Evolutionary conservation across 2,113 vertebrate species (phyloP).

Genomic region (Sinocyclocheilus grahami): DNA sequence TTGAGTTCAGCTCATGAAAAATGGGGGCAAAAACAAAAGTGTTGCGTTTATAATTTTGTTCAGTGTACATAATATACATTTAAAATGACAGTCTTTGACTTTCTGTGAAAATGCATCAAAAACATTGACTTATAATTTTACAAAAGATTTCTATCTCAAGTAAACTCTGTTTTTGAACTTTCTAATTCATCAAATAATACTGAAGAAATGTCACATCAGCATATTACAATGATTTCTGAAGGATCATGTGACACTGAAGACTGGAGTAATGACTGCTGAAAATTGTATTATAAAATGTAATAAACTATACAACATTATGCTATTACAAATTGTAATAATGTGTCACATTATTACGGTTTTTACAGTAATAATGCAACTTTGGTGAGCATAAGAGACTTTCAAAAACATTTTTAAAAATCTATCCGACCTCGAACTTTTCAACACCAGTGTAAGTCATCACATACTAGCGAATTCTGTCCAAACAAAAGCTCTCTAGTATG

Average conservation of each 20-base stretch:
- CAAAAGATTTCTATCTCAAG: background rate
- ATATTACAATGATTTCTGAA: background rate
- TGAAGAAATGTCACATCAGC: background rate
- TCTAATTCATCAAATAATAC: background rate
- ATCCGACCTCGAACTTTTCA: no score
- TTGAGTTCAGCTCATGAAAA: no score
- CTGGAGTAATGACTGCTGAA: background rate
- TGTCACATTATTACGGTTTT: background rate
- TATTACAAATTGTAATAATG: background rate
- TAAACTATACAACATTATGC: background rate
- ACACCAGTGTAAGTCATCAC: background rate
- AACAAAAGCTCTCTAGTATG: background rate
- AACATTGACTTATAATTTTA: background rate
- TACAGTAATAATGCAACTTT: background rate
- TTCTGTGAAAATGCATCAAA: background rate
- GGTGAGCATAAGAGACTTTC: background rate
- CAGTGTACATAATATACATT: background rate
- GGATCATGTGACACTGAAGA: background rate
- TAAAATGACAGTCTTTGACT: background rate
- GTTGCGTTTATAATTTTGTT: no score
- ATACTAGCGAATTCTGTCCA: background rate
- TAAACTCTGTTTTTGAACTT: background rate
- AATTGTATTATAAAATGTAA: background rate
- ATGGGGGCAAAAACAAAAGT: no score
- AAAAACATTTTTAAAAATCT: background rate